Percentiles rank a stretch among this genome's conserved stretches.
phyloP scores from a whole-genome alignment of 2,888 invertebrate species.

The Notocelia uddmanniana region DNA sequence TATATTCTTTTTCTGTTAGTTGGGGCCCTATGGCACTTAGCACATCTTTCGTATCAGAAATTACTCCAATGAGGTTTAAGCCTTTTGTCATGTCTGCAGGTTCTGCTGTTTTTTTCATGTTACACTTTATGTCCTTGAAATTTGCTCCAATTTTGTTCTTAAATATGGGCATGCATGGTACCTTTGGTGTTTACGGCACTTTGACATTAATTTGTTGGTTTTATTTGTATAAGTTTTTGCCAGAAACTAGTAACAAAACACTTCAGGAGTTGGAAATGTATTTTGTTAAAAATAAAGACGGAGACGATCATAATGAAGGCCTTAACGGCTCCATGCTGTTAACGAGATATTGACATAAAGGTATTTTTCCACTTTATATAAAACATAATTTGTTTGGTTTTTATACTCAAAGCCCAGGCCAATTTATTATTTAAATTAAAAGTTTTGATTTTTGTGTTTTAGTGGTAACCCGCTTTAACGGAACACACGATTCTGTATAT shows the following conservation, averaged over 20 bases:
- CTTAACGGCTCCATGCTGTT: background rate
- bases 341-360: constrained; percentile 8
- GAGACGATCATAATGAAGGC: background rate
- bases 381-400: too few species aligned
- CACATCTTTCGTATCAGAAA: constrained; percentile 20
- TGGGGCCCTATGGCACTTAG: constrained; percentile 33
- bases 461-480: too few species aligned
- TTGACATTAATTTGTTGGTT: constrained; percentile 16
- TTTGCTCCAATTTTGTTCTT: constrained; percentile 22
- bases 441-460: too few species aligned
- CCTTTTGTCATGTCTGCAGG: background rate
- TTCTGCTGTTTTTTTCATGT: background rate
- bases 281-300: constrained; percentile 5
- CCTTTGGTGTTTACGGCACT: constrained; percentile 27
- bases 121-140: constrained; percentile 11
- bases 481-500: too few species aligned
- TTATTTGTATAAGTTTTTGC: constrained; percentile 30
- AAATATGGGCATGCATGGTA: constrained; percentile 26
- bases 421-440: too few species aligned
- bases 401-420: too few species aligned
- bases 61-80: constrained; percentile 32
- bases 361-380: too few species aligned
- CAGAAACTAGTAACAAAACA: constrained; percentile 39
- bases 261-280: constrained; percentile 28
- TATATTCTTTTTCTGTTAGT: constrained; percentile 34